Evolutionary conservation across 2,797 vertebrate species (phyloP), one percentile per base, ranked within the genome.

Genomic region (Hoplostethus mediterraneus): DNA sequence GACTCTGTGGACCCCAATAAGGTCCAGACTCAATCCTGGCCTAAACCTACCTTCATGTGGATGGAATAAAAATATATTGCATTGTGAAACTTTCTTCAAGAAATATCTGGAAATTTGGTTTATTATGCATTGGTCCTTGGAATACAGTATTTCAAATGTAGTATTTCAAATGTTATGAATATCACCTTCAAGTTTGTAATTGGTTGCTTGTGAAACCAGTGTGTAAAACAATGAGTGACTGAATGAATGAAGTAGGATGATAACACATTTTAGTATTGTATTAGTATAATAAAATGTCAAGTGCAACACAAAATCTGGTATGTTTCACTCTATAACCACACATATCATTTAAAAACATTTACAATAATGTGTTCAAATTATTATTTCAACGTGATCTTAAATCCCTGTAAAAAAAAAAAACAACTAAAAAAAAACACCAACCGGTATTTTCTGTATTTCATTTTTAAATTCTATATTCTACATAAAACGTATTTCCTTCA

Each of bases 1-100:
- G 79, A 91, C 47, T 92, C 79, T 5, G 84, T 97, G 70, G 94
- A 89, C 68, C 89, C 87, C 44, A 79, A 83, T 48, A 87, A 80
- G 65, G 67, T 92, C 40, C 86, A 81, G 28, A 74, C 66, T 70
- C 86, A 83, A 33, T 63, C 53, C 10, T 96, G 95, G 94, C 82
- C 92, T 5, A 89, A 87, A 44, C 91, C 80, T 0, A 88, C 17
- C 16, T 88, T 85, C 66, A 75, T 91, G 68, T 91, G 90, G 91
- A 88, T 93, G 21, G 83, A 93, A 38, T 90, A 77, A 73, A 87
- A 38, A 79, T 72, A 49, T 51, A 48, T 59, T 56, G 1, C 14
- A 11, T 28, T 72, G 31, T 51, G 1, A 59, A 45, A 31, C 2
- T 42, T 44, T 12, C 3, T 8, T 58, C 6, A 3, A 60, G 3